Evolutionary conservation across 2,113 vertebrate species (phyloP), one percentile per base, ranked within the genome.

Genomic region (Peucedramus taeniatus): DNA sequence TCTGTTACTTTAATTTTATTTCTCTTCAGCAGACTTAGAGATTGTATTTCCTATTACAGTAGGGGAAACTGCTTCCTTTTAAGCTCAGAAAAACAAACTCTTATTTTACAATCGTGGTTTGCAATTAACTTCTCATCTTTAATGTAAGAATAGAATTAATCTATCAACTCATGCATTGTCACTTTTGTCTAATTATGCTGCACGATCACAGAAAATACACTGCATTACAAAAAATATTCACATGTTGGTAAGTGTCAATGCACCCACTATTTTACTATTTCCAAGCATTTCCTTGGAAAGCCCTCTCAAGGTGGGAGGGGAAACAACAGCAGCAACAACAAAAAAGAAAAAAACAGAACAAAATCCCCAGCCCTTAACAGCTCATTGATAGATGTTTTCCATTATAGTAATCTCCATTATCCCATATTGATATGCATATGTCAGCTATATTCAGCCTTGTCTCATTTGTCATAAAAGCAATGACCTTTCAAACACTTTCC

Each of bases 401-500:
- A 61, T 35, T 39, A 89, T 3, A 45, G 27, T 24, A 53, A 30
- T 42, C 64, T 39, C 53, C 33, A 61, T 94, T 89, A 87, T 86
- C 77, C 92, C 66, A 78, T 93, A 84, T 35, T 71, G 68, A 93
- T 66, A 86, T 18, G 74, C 49, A 83, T 26, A 65, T 45, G 54
- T 63, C 89, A 89, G 26, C 17, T 64, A 63, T 9, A 50, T 30
- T 78, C 70, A 88, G 91, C 70, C 23, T 63, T 74, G 71, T 10
- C 47, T 77, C 72, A 71, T 50, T 93, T 53, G 35, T 91, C 94
- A 84, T 78, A 94, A 96, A 96, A 75, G 79, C 49, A 86, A 23
- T 91, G 83, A 90, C 45, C 87, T 96, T 97, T 95, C 81, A 91
- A 87, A 93, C 50, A 83, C 56, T 88, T 80, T 59, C 26, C 49